A percentile compares a stretch with the other conserved stretches of the same genome.
These are phyloP conservation scores for Chrysochloris asiatica DNA, from an alignment of 2,113 vertebrate genomes.

Conservation along the genomic window DNA sequence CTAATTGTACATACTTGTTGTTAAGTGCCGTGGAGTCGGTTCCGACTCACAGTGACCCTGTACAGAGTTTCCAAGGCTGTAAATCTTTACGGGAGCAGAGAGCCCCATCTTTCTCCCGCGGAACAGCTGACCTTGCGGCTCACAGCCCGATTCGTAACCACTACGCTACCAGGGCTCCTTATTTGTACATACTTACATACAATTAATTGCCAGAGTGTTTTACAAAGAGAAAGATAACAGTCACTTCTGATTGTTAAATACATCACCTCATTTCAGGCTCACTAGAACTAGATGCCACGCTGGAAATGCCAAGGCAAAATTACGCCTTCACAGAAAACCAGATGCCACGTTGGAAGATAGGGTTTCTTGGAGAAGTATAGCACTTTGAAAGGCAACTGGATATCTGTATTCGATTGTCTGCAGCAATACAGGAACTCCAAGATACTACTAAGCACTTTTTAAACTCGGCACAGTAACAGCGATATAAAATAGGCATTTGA, in stretches of 20 bases:
- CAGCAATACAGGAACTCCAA: conserved; percentile 50
- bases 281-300: conserved; percentile 70
- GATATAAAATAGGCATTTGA: accelerated
- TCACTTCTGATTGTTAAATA: conserved; percentile 55
- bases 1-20: conserved; percentile 62
- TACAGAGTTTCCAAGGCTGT: too few relatives aligned
- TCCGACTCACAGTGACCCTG: too few relatives aligned
- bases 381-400: conserved; percentile 49
- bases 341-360: conserved; percentile 62
- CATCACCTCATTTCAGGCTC: conserved; percentile 52
- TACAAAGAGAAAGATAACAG: conserved; percentile 57
- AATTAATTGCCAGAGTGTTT: conserved; percentile 58
- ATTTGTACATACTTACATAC: too few relatives aligned
- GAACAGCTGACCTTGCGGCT: too few relatives aligned
- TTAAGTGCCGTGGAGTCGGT: too few relatives aligned
- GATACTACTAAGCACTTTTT: neutral
- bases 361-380: conserved; percentile 56
- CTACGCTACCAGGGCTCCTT: too few relatives aligned
- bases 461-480: neutral
- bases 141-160: too few relatives aligned
- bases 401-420: conserved; percentile 69
- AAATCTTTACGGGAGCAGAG: too few relatives aligned
- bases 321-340: conserved; percentile 71
- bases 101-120: too few relatives aligned
- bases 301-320: conserved; percentile 72